These are phyloP conservation scores for Torymus tubicola DNA, from an alignment of 2,888 invertebrate species.

Conservation along the genomic window DNA sequence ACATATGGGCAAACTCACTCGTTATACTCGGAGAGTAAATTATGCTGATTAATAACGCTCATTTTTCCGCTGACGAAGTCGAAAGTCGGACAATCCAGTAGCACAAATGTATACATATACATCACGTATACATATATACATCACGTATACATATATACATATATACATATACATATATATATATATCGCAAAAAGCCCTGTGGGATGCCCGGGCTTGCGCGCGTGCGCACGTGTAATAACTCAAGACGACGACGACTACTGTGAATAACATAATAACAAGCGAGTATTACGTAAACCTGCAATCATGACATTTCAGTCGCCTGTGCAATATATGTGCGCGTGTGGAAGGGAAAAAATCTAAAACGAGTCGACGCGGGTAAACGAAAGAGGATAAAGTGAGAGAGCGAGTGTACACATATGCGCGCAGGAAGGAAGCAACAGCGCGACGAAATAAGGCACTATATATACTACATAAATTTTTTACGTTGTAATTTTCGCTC, in stretches of 20 bases:
- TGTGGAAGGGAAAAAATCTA: background rate
- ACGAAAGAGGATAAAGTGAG: background rate
- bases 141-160: too few species aligned
- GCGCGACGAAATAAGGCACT: too few species aligned
- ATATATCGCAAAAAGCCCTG: too few species aligned
- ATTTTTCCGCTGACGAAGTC: conserved; percentile 25
- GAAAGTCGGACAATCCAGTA: background rate
- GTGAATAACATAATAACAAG: conserved; percentile 46
- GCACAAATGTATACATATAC: too few species aligned
- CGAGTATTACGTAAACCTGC: conserved; percentile 45
- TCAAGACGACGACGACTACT: conserved; percentile 20
- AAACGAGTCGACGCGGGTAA: conserved; percentile 13
- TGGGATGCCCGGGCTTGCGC: too few species aligned
- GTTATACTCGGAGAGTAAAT: too few species aligned
- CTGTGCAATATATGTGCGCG: background rate
- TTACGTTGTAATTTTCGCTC: too few species aligned
- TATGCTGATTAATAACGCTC: conserved; percentile 17
- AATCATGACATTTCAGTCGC: conserved; percentile 43
- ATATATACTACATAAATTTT: too few species aligned
- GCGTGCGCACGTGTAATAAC: conserved; percentile 13
- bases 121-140: too few species aligned
- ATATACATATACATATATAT: too few species aligned
- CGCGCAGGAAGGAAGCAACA: too few species aligned
- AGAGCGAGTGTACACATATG: background rate
- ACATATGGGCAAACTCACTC: too few species aligned